Evolutionary conservation across 1,140 invertebrate species (phyloP), one percentile per base, ranked within the genome.

Genomic region (Macrocentrus cingulum): DNA sequence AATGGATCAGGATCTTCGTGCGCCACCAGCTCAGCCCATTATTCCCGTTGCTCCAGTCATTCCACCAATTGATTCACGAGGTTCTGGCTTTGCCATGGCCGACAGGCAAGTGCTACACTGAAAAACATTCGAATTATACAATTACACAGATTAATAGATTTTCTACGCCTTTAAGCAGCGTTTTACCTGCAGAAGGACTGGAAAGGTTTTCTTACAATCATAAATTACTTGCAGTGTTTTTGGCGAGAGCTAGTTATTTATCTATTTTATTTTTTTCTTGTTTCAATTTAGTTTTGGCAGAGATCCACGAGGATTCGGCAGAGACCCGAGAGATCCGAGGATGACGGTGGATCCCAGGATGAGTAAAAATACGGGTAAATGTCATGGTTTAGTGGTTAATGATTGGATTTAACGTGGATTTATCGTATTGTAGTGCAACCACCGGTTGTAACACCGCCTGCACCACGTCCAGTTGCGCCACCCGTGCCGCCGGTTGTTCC

Each of bases 321-420:
- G 83, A 59, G 87, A 89, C 77, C 86, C 87, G 1, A 79, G 88
- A 49, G 85, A 89, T 67, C 81, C 84, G 11, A 71, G 77, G 36
- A 76, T 74, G 65, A 75, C 83, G 22, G 81, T 82, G 60, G 88
- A 90, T 80, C 88, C 88, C 2, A 82, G 88, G 57, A 85, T 83
- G 15, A 79, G 79, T 53, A 83, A 84, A 75, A 34, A 67, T 22
- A 74, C 66, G 63, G 65, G 80, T 82, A 75, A 64, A 72, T 72
- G 36, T 57, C 25, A 23, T n/a, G n/a, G n/a, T 23, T 13, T 23
- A 15, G 41, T 45, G 11, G 41, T 36, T 19, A 58, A 50, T 22
- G 49, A 19, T 37, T 44, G 42, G 3, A 19, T 42, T n/a, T 13
- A 32, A 13, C 44, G 44, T 51, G 22, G 29, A 8, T 37, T 45